Conservation (phyloP, 2,888 invertebrate species). For the Hypercompe scribonia region DNA sequence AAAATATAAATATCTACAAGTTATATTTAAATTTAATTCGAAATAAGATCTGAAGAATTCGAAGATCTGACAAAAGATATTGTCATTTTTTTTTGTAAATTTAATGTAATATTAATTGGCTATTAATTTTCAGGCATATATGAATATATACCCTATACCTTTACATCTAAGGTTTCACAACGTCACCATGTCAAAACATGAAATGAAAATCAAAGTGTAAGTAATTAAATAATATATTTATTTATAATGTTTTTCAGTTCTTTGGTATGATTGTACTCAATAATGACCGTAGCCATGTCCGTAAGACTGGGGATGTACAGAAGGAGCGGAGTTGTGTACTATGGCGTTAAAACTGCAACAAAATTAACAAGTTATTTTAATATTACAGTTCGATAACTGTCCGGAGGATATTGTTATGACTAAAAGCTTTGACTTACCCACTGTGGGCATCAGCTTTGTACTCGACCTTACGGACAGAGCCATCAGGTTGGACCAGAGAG, state of each 20-base stretch:
- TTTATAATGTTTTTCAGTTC: constrained; percentile 27
- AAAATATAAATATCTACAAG: too few species aligned
- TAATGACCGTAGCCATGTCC: constrained; percentile 63
- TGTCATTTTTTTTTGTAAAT: too few species aligned
- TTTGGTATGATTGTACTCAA: constrained; percentile 5
- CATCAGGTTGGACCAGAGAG: constrained; percentile 77
- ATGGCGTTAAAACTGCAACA: constrained; percentile 81
- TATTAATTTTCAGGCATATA: too few species aligned
- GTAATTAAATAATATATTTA: constrained; percentile 21
- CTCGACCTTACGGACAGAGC: constrained; percentile 79
- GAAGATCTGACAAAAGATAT: too few species aligned
- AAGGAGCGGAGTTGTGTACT: constrained; percentile 77
- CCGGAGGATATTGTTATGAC: too few species aligned
- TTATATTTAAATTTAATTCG: too few species aligned
- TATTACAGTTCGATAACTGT: neutral
- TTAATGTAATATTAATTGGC: too few species aligned
- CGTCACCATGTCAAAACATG: too few species aligned
- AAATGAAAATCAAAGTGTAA: neutral
- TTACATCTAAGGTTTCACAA: too few species aligned
- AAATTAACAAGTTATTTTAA: neutral
- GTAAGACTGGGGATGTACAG: constrained; percentile 61
- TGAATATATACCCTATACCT: too few species aligned
- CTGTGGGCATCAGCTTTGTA: constrained; percentile 77
- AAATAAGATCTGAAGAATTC: too few species aligned
- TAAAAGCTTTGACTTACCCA: constrained; percentile 29